phyloP scores from a whole-genome alignment of 2,888 invertebrate genomes.

The Anthophora plumipes region DNA sequence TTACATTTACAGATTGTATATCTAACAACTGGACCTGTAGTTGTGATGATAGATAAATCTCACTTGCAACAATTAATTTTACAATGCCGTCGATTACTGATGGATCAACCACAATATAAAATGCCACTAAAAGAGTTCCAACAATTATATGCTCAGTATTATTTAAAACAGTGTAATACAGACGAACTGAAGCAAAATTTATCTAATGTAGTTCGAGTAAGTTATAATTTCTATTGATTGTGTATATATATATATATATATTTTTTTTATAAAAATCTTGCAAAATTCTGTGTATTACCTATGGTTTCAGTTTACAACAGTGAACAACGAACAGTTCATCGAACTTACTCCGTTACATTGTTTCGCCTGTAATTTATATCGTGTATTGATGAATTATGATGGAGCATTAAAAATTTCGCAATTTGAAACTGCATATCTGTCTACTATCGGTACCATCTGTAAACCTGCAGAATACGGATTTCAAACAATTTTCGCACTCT shows the following conservation, averaged over 20 bases:
- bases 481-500: conserved; percentile 85
- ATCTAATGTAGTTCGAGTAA: conserved; percentile 85
- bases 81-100: conserved; percentile 87
- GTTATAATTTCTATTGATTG: background rate
- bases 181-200: conserved; percentile 84
- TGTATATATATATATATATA: too few species aligned
- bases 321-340: conserved; percentile 79
- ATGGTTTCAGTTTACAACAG: conserved; percentile 77
- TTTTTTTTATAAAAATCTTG: background rate
- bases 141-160: conserved; percentile 83
- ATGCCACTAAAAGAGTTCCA: conserved; percentile 85
- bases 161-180: conserved; percentile 82
- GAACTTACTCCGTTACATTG: conserved; percentile 85
- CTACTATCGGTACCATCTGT: conserved; percentile 84
- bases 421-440: conserved; percentile 84
- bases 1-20: conserved; percentile 84
- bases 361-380: conserved; percentile 86
- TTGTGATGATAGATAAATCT: conserved; percentile 86
- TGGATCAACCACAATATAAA: conserved; percentile 86
- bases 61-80: conserved; percentile 85
- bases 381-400: conserved; percentile 85
- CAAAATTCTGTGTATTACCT: background rate
- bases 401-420: conserved; percentile 84
- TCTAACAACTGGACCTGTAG: conserved; percentile 84
- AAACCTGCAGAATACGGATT: conserved; percentile 86